Evolutionary conservation across 2,888 invertebrate species (phyloP).

Genomic region (Latrodectus elegans): DNA sequence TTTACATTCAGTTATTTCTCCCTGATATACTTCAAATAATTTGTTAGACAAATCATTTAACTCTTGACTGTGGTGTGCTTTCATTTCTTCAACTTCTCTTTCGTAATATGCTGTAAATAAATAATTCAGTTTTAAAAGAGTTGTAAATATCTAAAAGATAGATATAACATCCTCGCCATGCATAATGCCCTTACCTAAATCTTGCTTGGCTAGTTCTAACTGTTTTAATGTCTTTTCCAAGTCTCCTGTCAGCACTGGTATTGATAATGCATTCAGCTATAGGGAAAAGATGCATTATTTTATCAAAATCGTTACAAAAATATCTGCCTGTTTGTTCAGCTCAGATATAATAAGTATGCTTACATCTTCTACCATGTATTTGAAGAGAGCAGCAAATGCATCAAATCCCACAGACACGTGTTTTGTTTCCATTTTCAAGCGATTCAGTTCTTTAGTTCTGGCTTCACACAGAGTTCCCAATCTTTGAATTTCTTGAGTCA

Average conservation of each 20-base stretch:
- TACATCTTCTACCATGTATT: constrained; percentile 84
- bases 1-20: constrained; percentile 64
- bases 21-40: constrained; percentile 63
- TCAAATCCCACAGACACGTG: constrained; percentile 83
- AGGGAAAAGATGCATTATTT: too few species aligned
- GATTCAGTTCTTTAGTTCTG: constrained; percentile 75
- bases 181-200: constrained; percentile 70
- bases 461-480: constrained; percentile 75
- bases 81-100: constrained; percentile 72
- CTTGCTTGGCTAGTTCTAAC: constrained; percentile 70
- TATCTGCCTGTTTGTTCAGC: too few species aligned
- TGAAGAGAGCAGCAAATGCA: constrained; percentile 88
- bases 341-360: constrained; percentile 60
- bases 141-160: too few species aligned
- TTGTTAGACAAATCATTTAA: constrained; percentile 65
- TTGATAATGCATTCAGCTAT: constrained; percentile 80
- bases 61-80: constrained; percentile 67
- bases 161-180: too few species aligned
- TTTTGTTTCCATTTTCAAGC: constrained; percentile 75
- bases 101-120: constrained; percentile 72
- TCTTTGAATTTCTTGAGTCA: constrained; percentile 73
- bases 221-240: constrained; percentile 70
- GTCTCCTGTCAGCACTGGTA: constrained; percentile 75
- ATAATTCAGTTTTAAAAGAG: constrained; percentile 20
- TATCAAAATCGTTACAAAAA: too few species aligned